Conservation (phyloP, 2,888 invertebrate species). For the Diaphora mendica region DNA sequence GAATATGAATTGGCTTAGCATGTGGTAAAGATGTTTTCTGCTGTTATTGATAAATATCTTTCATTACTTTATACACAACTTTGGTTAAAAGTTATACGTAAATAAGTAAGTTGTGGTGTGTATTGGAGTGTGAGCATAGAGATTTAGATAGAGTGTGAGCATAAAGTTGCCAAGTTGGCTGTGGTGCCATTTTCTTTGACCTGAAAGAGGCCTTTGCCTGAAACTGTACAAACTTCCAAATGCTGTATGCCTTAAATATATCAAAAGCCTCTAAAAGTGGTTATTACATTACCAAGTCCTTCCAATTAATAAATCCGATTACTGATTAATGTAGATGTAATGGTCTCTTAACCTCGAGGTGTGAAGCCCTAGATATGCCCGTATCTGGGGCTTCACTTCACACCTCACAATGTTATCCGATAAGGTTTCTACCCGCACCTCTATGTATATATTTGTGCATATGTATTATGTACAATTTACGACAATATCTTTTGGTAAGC, state of each 20-base stretch:
- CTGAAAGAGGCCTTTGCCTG: not conserved
- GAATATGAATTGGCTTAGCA: not conserved
- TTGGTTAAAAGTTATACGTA: not conserved
- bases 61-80: not conserved
- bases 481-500: no score
- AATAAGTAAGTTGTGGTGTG: not conserved
- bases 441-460: not conserved
- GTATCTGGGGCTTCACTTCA: not conserved
- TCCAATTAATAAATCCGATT: slow-evolving; percentile 12
- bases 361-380: slow-evolving; percentile 43
- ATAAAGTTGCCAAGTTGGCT: not conserved
- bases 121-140: not conserved
- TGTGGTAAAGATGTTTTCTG: not conserved
- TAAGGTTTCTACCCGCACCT: slow-evolving; percentile 35
- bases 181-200: not conserved
- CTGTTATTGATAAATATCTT: not conserved
- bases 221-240: not conserved
- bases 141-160: no score
- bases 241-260: not conserved
- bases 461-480: no score
- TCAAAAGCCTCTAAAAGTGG: not conserved
- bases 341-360: slow-evolving; percentile 28
- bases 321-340: slow-evolving; percentile 18
- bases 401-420: not conserved
- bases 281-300: not conserved